A percentile compares a stretch with the other conserved stretches of the same genome.
These are phyloP conservation scores for Tringa solitaria DNA, from an alignment of 2,113 vertebrate species.

Conservation along the genomic window DNA sequence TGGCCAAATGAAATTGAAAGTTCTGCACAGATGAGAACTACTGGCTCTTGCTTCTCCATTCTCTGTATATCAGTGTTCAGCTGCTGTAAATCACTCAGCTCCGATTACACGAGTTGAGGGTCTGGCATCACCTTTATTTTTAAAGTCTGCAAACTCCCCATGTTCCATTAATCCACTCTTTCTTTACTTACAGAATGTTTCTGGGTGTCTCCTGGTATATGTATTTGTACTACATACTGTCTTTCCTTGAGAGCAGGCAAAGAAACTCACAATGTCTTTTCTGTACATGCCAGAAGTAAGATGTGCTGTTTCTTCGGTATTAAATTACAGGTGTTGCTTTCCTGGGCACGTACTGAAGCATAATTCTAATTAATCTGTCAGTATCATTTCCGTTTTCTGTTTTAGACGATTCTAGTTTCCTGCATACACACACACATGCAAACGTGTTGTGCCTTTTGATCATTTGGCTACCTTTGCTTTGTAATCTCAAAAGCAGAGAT, in stretches of 20 bases:
- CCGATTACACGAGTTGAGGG: neutral
- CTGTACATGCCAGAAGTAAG: rapidly evolving
- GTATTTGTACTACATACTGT: rapidly evolving
- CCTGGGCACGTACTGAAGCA: neutral
- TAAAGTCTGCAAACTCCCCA: rapidly evolving
- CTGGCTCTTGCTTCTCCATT: neutral
- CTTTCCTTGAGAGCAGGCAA: neutral
- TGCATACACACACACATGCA: neutral
- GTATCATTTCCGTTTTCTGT: neutral
- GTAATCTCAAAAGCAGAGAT: conserved; percentile 7
- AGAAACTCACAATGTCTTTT: too few relatives aligned
- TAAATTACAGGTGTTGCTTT: neutral
- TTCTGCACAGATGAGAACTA: neutral
- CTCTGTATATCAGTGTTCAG: neutral
- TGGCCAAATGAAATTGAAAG: neutral
- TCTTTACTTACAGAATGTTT: neutral
- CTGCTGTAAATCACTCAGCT: neutral
- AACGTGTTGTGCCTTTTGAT: neutral
- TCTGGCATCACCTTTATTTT: neutral
- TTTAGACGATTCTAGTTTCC: neutral
- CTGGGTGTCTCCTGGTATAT: neutral
- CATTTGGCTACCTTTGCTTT: neutral
- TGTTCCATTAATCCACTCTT: neutral
- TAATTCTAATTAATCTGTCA: neutral
- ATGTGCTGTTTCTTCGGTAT: neutral